Percentiles rank a stretch among this genome's conserved stretches.
Conservation (phyloP, 2,797 vertebrate genomes). For the Arctocebus calabarensis region DNA sequence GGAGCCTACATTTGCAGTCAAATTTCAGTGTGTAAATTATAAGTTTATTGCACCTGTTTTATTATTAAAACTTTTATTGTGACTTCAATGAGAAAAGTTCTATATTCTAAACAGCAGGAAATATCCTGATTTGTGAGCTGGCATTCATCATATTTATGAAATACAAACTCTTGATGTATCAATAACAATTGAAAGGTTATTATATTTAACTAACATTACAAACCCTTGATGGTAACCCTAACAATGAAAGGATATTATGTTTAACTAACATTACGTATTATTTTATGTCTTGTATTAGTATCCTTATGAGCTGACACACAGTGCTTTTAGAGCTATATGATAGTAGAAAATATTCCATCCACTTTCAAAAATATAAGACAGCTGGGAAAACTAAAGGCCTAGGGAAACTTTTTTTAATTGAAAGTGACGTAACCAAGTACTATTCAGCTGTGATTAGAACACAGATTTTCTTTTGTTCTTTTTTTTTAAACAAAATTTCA, state of each 20-base stretch:
- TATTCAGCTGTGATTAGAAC: background rate
- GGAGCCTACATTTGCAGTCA: background rate
- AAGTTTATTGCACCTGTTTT: background rate
- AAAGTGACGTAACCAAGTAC: background rate
- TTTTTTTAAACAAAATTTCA: background rate
- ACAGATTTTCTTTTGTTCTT: background rate
- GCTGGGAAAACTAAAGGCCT: background rate
- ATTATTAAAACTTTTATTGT: constrained; percentile 67
- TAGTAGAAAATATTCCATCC: background rate
- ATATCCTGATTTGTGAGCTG: constrained; percentile 55
- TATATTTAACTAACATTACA: too few species aligned
- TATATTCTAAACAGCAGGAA: constrained; percentile 63
- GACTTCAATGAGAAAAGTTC: constrained; percentile 52
- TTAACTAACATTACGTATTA: background rate
- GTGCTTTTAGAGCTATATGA: background rate
- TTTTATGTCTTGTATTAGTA: background rate
- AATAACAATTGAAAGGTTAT: background rate
- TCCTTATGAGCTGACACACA: background rate
- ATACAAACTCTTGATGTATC: background rate
- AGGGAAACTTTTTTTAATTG: background rate
- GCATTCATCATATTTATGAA: constrained; percentile 55
- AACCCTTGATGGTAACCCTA: background rate
- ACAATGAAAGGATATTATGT: background rate
- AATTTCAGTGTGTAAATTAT: constrained; percentile 10
- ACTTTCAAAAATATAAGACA: background rate